Percentiles rank a stretch among this genome's conserved stretches.
Conservation (phyloP, 1,140 invertebrate species). For the Varroa destructor region DNA sequence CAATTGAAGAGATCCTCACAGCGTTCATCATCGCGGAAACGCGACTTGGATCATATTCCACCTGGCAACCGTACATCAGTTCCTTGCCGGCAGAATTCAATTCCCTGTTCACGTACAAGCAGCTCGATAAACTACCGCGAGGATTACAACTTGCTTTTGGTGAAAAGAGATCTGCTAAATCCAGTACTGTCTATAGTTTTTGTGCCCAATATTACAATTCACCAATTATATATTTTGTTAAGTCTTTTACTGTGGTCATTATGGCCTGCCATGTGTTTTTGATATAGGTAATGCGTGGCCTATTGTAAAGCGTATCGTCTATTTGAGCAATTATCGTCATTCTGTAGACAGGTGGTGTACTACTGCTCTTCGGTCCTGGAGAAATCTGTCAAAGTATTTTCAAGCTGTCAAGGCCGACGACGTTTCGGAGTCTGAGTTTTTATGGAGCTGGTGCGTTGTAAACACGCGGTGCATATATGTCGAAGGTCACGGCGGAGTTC, state of each 20-base stretch:
- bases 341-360: too few species aligned
- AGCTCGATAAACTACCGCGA: slow-evolving; percentile 41
- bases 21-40: slow-evolving; percentile 48
- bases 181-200: slow-evolving; percentile 18
- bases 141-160: slow-evolving; percentile 41
- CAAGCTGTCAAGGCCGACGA: slow-evolving; percentile 41
- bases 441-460: slow-evolving; percentile 55
- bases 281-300: neutral
- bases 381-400: slow-evolving; percentile 29
- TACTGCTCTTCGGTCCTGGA: too few species aligned
- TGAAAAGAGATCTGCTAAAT: slow-evolving; percentile 29
- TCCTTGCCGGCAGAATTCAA: slow-evolving; percentile 48
- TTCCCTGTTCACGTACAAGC: slow-evolving; percentile 37
- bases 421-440: slow-evolving; percentile 36
- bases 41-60: slow-evolving; percentile 36
- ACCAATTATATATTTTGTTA: slow-evolving; percentile 29
- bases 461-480: slow-evolving; percentile 58
- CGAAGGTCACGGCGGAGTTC: slow-evolving; percentile 32
- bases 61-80: slow-evolving; percentile 46
- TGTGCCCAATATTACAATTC: slow-evolving; percentile 8
- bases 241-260: slow-evolving; percentile 31
- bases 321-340: too few species aligned
- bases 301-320: neutral
- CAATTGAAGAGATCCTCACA: slow-evolving; percentile 40
- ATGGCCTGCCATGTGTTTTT: neutral